These are phyloP conservation scores for Himalopsyche anomala DNA, from an alignment of 2,888 invertebrate genomes.

Conservation along the genomic window DNA sequence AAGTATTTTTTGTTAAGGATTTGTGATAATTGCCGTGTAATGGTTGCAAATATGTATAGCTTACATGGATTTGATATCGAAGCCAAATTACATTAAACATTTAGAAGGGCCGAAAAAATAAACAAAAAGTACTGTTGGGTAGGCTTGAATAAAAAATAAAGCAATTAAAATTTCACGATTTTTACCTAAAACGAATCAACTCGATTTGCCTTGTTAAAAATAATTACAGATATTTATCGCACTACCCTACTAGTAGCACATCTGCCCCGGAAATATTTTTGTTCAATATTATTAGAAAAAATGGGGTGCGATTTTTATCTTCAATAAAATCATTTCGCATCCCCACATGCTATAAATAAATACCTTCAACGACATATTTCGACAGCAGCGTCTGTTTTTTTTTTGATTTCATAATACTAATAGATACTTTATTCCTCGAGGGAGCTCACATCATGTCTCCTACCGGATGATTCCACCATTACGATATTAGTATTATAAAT, in stretches of 20 bases:
- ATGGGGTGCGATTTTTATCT: conserved; percentile 41
- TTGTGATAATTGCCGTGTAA: background rate
- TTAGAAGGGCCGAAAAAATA: background rate
- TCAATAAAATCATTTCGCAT: conserved; percentile 9
- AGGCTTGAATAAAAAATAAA: background rate
- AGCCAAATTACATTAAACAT: background rate
- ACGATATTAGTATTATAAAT: background rate
- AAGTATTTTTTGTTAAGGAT: no score
- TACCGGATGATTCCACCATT: conserved; percentile 3
- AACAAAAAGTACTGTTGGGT: background rate
- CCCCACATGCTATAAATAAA: conserved; percentile 27
- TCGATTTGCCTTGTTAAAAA: conserved; percentile 24
- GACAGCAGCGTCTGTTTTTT: conserved; percentile 16
- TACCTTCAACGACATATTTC: conserved; percentile 9
- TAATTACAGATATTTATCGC: conserved; percentile 3
- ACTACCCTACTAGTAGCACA: background rate
- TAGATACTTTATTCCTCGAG: conserved; percentile 22
- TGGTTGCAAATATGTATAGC: background rate
- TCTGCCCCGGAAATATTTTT: conserved; percentile 3
- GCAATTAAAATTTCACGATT: conserved; percentile 12
- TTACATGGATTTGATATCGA: background rate
- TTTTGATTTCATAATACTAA: conserved; percentile 40
- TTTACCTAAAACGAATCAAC: background rate
- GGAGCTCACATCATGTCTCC: background rate
- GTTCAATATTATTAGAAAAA: conserved; percentile 15